phyloP scores from a whole-genome alignment of 35 echinoderm and acorn worm species.

The Apostichopus californicus region DNA sequence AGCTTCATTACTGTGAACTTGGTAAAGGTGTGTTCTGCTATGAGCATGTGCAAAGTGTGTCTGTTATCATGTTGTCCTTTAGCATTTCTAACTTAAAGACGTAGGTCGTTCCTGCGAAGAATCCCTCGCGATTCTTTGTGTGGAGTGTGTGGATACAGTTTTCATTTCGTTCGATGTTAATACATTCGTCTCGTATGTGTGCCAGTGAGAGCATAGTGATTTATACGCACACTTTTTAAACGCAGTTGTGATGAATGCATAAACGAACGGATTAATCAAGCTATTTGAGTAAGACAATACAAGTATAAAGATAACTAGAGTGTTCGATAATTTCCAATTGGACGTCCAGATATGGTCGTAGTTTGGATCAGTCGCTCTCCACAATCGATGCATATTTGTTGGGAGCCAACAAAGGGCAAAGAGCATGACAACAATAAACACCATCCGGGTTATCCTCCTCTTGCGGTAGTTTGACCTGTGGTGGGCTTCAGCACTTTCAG shows the following conservation, averaged over 20 bases:
- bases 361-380: slow-evolving; percentile 22
- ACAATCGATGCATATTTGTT: slow-evolving; percentile 11
- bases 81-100: too few relatives aligned
- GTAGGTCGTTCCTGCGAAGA: background rate
- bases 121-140: background rate
- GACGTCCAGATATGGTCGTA: background rate
- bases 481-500: slow-evolving; percentile 63
- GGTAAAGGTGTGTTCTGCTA: too few relatives aligned
- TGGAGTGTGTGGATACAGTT: slow-evolving; percentile 1
- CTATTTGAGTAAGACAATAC: slow-evolving; percentile 58
- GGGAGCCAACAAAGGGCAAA: slow-evolving; percentile 71
- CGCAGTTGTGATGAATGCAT: slow-evolving; percentile 53
- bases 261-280: slow-evolving; percentile 63
- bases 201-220: slow-evolving; percentile 25
- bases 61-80: too few relatives aligned
- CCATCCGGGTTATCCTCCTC: slow-evolving; percentile 58
- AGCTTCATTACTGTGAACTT: too few relatives aligned
- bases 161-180: slow-evolving; percentile 38
- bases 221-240: slow-evolving; percentile 56
- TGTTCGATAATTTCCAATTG: slow-evolving; percentile 28
- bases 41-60: too few relatives aligned
- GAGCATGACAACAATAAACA: slow-evolving; percentile 53
- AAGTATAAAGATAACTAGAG: background rate
- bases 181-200: background rate
- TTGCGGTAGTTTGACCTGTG: slow-evolving; percentile 43